A percentile compares a stretch with the other conserved stretches of the same genome.
Conservation (phyloP, 2,797 vertebrate genomes). For the Bradypus variegatus region DNA sequence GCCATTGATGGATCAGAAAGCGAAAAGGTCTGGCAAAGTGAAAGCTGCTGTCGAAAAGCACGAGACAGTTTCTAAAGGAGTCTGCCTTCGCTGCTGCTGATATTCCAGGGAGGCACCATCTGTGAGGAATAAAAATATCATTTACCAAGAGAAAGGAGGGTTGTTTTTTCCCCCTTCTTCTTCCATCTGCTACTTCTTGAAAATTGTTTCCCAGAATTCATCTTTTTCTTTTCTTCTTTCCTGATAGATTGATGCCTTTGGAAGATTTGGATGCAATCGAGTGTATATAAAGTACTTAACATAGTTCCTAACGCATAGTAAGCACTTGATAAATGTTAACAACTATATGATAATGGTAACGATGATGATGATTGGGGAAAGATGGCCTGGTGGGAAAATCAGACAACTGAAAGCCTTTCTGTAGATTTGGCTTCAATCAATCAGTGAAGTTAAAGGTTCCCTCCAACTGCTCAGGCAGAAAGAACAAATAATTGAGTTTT, state of each 20-base stretch:
- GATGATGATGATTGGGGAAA: too few species aligned
- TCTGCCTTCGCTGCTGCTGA: background rate
- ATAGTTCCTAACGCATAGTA: background rate
- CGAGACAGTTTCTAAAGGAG: background rate
- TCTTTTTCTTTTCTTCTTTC: background rate
- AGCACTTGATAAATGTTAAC: background rate
- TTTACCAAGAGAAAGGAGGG: constrained; percentile 12
- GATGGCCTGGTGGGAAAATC: background rate
- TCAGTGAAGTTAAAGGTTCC: background rate
- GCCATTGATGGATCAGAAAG: background rate
- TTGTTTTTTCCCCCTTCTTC: background rate
- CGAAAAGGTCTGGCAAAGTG: background rate
- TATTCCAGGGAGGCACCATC: constrained; percentile 5
- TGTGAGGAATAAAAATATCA: constrained; percentile 26
- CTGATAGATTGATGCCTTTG: background rate
- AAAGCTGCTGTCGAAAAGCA: background rate
- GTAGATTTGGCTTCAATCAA: background rate
- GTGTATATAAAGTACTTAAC: background rate
- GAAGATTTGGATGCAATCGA: background rate
- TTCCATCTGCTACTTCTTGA: constrained; percentile 45
- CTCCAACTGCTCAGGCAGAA: background rate
- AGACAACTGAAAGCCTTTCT: background rate
- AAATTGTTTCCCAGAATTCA: background rate
- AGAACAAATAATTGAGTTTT: background rate
- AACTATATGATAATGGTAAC: background rate